Evolutionary conservation across 2,888 invertebrate species (phyloP).

Genomic region (Conistra vaccinii): DNA sequence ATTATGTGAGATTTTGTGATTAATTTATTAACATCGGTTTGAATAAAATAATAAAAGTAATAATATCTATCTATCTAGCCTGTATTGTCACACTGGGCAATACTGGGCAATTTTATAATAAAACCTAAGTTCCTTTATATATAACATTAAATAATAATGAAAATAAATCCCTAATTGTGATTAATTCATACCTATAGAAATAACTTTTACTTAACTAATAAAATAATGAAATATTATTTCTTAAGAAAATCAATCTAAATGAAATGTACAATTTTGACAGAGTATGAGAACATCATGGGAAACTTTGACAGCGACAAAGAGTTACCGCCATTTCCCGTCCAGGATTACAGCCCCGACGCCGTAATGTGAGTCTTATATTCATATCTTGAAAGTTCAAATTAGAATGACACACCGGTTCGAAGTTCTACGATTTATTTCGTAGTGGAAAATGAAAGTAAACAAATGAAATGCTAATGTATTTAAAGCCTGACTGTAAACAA

Average conservation of each 20-base stretch:
- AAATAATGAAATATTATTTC: neutral
- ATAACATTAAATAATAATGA: neutral
- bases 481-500: constrained; percentile 19
- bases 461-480: constrained; percentile 46
- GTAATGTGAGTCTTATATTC: constrained; percentile 76
- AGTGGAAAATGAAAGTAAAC: constrained; percentile 41
- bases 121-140: neutral
- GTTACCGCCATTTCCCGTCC: constrained; percentile 93
- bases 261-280: constrained; percentile 68
- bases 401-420: neutral
- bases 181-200: neutral
- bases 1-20: constrained; percentile 50
- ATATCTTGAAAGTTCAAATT: constrained; percentile 14
- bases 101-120: neutral
- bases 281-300: constrained; percentile 78
- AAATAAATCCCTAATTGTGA: neutral
- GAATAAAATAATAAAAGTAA: constrained; percentile 11
- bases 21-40: constrained; percentile 51
- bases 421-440: constrained; percentile 11
- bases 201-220: neutral
- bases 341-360: constrained; percentile 88
- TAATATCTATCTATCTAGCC: neutral
- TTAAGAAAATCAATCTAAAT: neutral
- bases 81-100: neutral
- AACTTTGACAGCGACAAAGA: constrained; percentile 91